A percentile compares a stretch with the other conserved stretches of the same genome.
Conservation (phyloP, 2,888 invertebrate genomes). For the Xylota sylvarum region DNA sequence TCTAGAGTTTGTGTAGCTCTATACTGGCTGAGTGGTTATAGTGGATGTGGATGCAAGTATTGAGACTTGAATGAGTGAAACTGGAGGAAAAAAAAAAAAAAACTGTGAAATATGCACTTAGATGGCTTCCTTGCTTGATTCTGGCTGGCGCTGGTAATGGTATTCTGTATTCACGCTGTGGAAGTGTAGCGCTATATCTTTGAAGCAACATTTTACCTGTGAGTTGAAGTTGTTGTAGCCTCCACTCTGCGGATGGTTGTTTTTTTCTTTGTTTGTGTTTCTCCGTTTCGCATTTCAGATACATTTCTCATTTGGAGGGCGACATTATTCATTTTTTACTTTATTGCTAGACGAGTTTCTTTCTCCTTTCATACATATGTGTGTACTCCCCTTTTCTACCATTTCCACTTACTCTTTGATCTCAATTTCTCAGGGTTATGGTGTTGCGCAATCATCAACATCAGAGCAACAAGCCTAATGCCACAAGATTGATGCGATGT, state of each 20-base stretch:
- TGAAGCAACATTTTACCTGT: slow-evolving; percentile 17
- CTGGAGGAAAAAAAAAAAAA: slow-evolving; percentile 47
- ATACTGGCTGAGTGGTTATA: slow-evolving; percentile 51
- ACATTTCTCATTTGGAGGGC: slow-evolving; percentile 44
- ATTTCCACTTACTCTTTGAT: background rate
- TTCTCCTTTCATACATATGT: too few species aligned
- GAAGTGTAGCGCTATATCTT: slow-evolving; percentile 30
- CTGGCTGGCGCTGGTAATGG: background rate
- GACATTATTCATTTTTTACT: slow-evolving; percentile 13
- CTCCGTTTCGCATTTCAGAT: slow-evolving; percentile 23
- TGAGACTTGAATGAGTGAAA: slow-evolving; percentile 71
- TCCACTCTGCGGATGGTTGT: background rate
- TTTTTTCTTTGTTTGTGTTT: slow-evolving; percentile 34
- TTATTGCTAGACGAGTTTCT: background rate
- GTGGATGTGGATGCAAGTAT: slow-evolving; percentile 54
- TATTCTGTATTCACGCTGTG: slow-evolving; percentile 13
- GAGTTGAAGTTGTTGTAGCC: slow-evolving; percentile 35
- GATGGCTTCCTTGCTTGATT: slow-evolving; percentile 58
- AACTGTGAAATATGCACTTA: slow-evolving; percentile 69
- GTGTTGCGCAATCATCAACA: slow-evolving; percentile 17
- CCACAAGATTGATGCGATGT: slow-evolving; percentile 54
- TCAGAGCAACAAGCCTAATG: slow-evolving; percentile 28
- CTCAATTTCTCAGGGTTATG: slow-evolving; percentile 23
- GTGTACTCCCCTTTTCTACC: background rate
- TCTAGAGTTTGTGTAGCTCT: slow-evolving; percentile 37